phyloP scores from a whole-genome alignment of 2,113 vertebrate species.

The Pseudopodoces humilis region DNA sequence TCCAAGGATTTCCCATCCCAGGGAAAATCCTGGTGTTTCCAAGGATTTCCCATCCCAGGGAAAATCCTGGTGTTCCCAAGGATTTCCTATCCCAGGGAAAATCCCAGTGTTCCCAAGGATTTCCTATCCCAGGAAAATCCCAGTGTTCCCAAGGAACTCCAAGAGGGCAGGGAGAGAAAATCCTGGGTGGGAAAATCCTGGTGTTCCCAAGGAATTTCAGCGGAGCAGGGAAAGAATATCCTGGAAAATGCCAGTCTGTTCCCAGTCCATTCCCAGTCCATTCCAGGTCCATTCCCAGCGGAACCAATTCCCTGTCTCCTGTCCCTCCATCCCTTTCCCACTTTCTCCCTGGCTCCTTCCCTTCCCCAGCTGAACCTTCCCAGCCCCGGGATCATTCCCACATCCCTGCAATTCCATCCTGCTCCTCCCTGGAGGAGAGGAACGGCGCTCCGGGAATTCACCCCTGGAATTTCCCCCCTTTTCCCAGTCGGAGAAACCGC shows the following conservation, averaged over 20 bases:
- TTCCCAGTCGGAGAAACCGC: constrained; percentile 88
- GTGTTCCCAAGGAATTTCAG: too few relatives aligned
- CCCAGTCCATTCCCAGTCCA: neutral
- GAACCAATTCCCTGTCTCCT: neutral
- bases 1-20: neutral
- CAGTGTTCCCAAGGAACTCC: neutral
- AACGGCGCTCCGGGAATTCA: fast-evolving
- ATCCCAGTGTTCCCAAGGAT: neutral
- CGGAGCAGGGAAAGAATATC: neutral
- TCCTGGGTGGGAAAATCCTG: too few relatives aligned
- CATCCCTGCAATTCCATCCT: neutral
- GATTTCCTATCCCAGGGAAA: neutral
- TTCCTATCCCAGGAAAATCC: neutral
- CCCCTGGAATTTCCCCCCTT: neutral
- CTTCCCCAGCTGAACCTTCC: neutral
- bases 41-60: too few relatives aligned
- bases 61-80: neutral
- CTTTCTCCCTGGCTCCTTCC: neutral
- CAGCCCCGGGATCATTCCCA: neutral
- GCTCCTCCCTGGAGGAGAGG: neutral
- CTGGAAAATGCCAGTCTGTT: neutral
- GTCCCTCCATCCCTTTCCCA: neutral
- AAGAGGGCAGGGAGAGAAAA: too few relatives aligned
- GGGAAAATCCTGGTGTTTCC: too few relatives aligned
- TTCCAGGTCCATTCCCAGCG: neutral